A percentile compares a stretch with the other conserved stretches of the same genome.
Evolutionary conservation across 1,140 invertebrate genomes (phyloP).

Genomic region (Mercenaria mercenaria): DNA sequence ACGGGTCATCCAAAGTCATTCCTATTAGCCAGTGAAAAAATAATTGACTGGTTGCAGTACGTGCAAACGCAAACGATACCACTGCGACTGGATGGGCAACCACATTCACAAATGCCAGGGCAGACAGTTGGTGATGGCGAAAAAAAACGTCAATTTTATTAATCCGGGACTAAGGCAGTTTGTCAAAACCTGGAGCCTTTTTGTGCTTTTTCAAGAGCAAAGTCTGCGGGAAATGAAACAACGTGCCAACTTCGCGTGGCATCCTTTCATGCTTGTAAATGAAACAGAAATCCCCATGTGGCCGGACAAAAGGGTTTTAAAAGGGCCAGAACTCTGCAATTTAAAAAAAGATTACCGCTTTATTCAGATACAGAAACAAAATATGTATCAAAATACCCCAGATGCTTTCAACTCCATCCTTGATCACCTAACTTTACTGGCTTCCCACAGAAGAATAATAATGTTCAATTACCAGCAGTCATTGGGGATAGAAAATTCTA

Average conservation of each 20-base stretch:
- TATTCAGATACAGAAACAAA: neutral
- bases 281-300: slow-evolving; percentile 57
- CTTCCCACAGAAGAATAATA: no score
- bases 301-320: no score
- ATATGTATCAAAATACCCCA: no score
- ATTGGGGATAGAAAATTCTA: no score
- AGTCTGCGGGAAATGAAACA: slow-evolving; percentile 62
- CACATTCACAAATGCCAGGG: slow-evolving; percentile 72
- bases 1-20: slow-evolving; percentile 16
- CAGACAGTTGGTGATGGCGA: slow-evolving; percentile 70
- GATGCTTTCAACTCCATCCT: no score
- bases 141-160: slow-evolving; percentile 50
- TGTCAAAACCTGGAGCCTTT: slow-evolving; percentile 70
- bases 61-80: slow-evolving; percentile 70
- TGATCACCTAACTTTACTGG: no score
- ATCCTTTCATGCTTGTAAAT: slow-evolving; percentile 67
- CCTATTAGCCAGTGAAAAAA: slow-evolving; percentile 46
- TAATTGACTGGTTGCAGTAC: slow-evolving; percentile 39
- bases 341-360: neutral
- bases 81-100: slow-evolving; percentile 65
- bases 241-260: slow-evolving; percentile 68
- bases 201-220: slow-evolving; percentile 71
- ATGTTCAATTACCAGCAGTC: no score
- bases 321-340: no score
- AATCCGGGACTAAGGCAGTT: no score